Evolutionary conservation across 2,888 invertebrate genomes (phyloP).

Genomic region (Macrosiphum euphorbiae): DNA sequence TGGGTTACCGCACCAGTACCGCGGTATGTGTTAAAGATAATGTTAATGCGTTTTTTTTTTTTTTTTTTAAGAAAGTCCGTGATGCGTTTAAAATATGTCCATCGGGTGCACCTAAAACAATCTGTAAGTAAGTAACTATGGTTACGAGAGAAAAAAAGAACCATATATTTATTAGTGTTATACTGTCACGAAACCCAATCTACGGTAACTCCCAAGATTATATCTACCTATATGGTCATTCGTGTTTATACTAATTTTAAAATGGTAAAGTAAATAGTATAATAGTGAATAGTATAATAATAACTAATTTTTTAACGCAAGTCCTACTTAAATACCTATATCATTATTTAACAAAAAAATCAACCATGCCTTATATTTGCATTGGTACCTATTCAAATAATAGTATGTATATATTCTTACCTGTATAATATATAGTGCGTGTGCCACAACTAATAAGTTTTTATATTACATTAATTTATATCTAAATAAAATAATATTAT

Average conservation of each 20-base stretch:
- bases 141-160: background rate
- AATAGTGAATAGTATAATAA: background rate
- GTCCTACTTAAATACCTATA: background rate
- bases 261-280: background rate
- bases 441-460: background rate
- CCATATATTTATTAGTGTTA: background rate
- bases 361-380: background rate
- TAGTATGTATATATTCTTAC: too few relatives aligned
- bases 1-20: background rate
- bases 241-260: slow-evolving; percentile 17
- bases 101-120: background rate
- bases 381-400: background rate
- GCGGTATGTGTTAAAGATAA: background rate
- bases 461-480: background rate
- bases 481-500: background rate
- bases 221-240: background rate
- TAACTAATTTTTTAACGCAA: background rate
- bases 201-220: background rate
- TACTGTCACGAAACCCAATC: slow-evolving; percentile 37
- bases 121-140: background rate
- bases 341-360: background rate
- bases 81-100: background rate
- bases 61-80: background rate
- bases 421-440: background rate
- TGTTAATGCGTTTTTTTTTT: slow-evolving; percentile 25